phyloP scores from a whole-genome alignment of 2,888 invertebrate species.

The Drosophila maculinotata region DNA sequence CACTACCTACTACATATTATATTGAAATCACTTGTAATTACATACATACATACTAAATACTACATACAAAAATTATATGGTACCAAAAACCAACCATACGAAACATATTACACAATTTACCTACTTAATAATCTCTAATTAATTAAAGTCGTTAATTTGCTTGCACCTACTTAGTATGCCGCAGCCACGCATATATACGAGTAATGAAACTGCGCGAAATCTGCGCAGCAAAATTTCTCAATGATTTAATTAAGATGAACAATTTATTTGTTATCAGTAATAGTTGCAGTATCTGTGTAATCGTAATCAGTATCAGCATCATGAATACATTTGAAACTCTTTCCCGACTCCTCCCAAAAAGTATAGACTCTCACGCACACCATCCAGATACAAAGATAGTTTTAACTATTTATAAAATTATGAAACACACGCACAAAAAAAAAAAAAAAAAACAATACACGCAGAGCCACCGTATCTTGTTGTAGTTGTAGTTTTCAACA shows the following conservation, averaged over 20 bases:
- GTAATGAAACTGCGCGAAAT: constrained; percentile 45
- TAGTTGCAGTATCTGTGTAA: constrained; percentile 50
- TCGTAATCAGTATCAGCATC: constrained; percentile 56
- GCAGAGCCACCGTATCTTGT: constrained; percentile 20
- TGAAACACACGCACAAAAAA: neutral
- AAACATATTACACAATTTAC: constrained; percentile 60
- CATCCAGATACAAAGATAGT: constrained; percentile 23
- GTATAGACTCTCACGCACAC: constrained; percentile 40
- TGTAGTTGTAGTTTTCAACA: constrained; percentile 43
- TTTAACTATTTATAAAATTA: constrained; percentile 2
- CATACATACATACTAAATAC: constrained; percentile 48
- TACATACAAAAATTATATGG: constrained; percentile 22
- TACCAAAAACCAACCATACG: constrained; percentile 38
- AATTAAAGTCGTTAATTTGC: constrained; percentile 84
- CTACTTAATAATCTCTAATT: constrained; percentile 68
- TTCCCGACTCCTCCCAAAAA: constrained; percentile 33
- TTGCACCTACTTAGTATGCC: constrained; percentile 86
- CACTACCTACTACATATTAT: constrained; percentile 60
- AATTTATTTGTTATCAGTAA: constrained; percentile 55
- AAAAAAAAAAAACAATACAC: neutral
- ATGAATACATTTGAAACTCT: constrained; percentile 52
- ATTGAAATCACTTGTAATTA: constrained; percentile 73
- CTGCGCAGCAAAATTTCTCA: constrained; percentile 24
- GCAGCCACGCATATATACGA: constrained; percentile 85
- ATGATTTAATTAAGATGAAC: constrained; percentile 38